Evolutionary conservation across 2,888 invertebrate species (phyloP).

Genomic region (Ophion costatus): DNA sequence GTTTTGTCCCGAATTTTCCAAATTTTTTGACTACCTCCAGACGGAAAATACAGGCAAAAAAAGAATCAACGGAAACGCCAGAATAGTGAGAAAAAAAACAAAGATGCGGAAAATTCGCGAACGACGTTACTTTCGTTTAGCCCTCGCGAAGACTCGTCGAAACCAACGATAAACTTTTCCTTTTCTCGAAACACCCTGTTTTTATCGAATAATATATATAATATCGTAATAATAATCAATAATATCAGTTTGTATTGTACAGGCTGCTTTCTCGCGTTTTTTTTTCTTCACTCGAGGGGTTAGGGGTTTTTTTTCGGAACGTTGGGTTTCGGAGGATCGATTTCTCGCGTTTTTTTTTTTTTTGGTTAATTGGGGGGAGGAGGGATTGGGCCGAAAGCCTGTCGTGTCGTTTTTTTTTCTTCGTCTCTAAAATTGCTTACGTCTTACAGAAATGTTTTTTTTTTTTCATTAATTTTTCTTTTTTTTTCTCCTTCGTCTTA

Average conservation of each 20-base stretch:
- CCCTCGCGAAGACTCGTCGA: slow-evolving; percentile 73
- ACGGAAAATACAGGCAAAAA: not conserved
- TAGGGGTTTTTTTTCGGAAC: slow-evolving; percentile 50
- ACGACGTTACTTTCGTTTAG: slow-evolving; percentile 41
- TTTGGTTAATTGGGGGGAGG: slow-evolving; percentile 10
- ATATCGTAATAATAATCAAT: slow-evolving; percentile 81
- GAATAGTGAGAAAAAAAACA: not conserved
- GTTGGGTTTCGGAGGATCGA: slow-evolving; percentile 43
- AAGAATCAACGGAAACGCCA: not conserved
- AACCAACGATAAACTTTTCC: slow-evolving; percentile 76
- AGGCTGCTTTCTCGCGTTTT: slow-evolving; percentile 74
- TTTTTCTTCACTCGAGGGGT: slow-evolving; percentile 61
- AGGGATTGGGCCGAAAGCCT: slow-evolving; percentile 67
- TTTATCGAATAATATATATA: slow-evolving; percentile 69
- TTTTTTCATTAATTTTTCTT: slow-evolving; percentile 28
- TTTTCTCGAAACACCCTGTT: slow-evolving; percentile 80
- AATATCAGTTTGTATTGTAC: slow-evolving; percentile 83
- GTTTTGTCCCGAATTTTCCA: not conserved
- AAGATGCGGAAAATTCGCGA: not conserved
- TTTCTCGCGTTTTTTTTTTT: not conserved
- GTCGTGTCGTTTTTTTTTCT: slow-evolving; percentile 54
- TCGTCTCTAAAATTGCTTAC: slow-evolving; percentile 67
- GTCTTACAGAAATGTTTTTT: slow-evolving; percentile 58
- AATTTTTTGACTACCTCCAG: not conserved
- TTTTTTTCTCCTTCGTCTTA: slow-evolving; percentile 39